Percentiles rank a stretch among this genome's conserved stretches.
phyloP scores from a whole-genome alignment of 2,888 invertebrate species.

The Steinernema hermaphroditum region DNA sequence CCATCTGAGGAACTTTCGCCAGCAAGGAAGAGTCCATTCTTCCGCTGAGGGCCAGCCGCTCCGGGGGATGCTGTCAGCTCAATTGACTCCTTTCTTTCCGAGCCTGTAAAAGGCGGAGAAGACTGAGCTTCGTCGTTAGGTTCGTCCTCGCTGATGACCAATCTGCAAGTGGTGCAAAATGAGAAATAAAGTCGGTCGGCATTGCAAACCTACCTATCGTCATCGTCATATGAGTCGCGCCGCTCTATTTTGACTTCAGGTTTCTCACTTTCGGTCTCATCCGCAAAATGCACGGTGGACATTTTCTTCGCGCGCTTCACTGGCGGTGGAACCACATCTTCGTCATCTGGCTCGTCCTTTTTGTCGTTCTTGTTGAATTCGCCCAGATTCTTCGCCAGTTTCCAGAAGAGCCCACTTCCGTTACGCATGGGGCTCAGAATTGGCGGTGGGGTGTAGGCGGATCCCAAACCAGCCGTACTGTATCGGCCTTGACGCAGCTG shows the following conservation, averaged over 20 bases:
- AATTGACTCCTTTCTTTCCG: conserved; percentile 24
- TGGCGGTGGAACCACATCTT: conserved; percentile 1
- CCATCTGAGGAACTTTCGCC: conserved; percentile 37
- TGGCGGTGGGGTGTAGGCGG: conserved; percentile 87
- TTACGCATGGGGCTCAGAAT: conserved; percentile 87
- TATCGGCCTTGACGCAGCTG: conserved; percentile 36
- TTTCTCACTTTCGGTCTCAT: conserved; percentile 10
- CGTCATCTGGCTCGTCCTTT: not conserved
- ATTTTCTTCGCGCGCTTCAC: conserved; percentile 17
- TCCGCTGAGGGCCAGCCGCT: conserved; percentile 43
- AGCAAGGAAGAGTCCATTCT: conserved; percentile 55
- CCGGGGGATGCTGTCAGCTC: conserved; percentile 36
- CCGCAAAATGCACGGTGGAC: conserved; percentile 19
- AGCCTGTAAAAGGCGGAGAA: not conserved
- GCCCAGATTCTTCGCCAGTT: conserved; percentile 22
- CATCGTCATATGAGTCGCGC: conserved; percentile 6
- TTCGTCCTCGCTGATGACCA: conserved; percentile 8
- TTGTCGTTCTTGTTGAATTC: not conserved
- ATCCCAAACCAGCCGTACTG: conserved; percentile 27
- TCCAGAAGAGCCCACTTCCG: conserved; percentile 76
- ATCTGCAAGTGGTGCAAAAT: too few relatives aligned
- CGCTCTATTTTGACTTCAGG: not conserved
- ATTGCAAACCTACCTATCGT: not conserved
- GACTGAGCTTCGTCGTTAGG: not conserved
- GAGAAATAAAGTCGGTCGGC: not conserved